Percentiles rank a stretch among this genome's conserved stretches.
Evolutionary conservation across 2,797 vertebrate species (phyloP).

Genomic region (Chelonia mydas): DNA sequence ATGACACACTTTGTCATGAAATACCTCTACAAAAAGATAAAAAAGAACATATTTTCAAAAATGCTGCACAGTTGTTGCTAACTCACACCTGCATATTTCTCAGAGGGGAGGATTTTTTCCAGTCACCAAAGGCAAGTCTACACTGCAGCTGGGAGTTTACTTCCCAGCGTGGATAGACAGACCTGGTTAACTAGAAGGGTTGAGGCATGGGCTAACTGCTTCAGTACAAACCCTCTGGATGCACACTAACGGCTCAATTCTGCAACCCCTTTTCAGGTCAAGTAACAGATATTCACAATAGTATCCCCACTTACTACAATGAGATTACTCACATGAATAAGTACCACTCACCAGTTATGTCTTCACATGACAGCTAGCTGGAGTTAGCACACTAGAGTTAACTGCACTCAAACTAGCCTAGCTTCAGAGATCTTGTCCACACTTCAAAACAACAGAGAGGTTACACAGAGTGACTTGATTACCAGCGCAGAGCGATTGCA

Average conservation of each 20-base stretch:
- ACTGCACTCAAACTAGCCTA: too few species aligned
- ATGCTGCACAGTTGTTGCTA: not conserved
- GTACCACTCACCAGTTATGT: too few species aligned
- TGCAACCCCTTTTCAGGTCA: too few species aligned
- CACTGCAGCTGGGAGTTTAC: not conserved
- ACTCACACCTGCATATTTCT: not conserved
- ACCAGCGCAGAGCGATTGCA: too few species aligned
- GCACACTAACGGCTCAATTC: not conserved
- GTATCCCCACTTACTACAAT: too few species aligned
- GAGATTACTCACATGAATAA: too few species aligned
- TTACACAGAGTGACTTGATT: too few species aligned
- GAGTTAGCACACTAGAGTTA: too few species aligned
- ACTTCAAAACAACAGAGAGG: too few species aligned
- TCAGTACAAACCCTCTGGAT: not conserved
- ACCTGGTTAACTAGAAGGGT: not conserved
- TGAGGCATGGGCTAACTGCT: not conserved
- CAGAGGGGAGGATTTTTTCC: not conserved
- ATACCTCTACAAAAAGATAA: not conserved
- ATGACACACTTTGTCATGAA: not conserved
- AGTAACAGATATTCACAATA: too few species aligned
- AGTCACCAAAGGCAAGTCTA: not conserved
- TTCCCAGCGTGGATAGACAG: not conserved
- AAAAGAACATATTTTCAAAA: not conserved
- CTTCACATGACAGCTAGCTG: too few species aligned
- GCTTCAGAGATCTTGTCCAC: too few species aligned